Conservation (phyloP, 2,888 invertebrate species). For the Apamea monoglypha region DNA sequence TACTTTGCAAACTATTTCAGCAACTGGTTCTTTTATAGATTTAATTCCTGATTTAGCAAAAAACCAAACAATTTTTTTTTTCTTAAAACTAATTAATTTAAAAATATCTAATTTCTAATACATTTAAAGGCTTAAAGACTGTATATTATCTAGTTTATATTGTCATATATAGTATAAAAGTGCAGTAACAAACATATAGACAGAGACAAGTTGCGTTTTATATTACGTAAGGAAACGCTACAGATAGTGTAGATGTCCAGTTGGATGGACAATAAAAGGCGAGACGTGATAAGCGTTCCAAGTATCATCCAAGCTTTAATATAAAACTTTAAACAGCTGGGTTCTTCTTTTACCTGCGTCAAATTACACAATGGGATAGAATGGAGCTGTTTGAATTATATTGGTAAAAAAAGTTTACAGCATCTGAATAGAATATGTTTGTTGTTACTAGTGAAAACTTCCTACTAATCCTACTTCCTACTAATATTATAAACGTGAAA, state of each 20-base stretch:
- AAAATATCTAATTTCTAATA: neutral
- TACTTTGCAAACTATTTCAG: neutral
- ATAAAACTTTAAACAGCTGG: constrained; percentile 30
- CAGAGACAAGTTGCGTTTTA: constrained; percentile 9
- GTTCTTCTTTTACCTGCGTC: constrained; percentile 7
- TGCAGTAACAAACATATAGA: neutral
- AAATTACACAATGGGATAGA: constrained; percentile 8
- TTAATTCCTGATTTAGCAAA: neutral
- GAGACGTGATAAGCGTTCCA: constrained; percentile 46
- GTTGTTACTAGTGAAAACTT: no score
- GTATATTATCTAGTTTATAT: no score
- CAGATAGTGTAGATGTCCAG: constrained; percentile 22
- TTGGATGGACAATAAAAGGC: constrained; percentile 44
- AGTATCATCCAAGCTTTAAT: constrained; percentile 46
- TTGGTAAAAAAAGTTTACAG: neutral
- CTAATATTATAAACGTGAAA: no score
- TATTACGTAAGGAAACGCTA: constrained; percentile 1
- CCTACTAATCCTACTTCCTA: no score
- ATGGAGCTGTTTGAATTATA: constrained; percentile 3
- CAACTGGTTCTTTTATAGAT: neutral
- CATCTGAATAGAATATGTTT: neutral
- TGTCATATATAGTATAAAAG: no score
- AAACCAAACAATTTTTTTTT: neutral
- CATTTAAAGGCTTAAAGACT: neutral
- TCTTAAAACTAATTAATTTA: neutral